Base-by-base conservation (phyloP, 2,888 invertebrate species). In the Beris chalybata region DNA sequence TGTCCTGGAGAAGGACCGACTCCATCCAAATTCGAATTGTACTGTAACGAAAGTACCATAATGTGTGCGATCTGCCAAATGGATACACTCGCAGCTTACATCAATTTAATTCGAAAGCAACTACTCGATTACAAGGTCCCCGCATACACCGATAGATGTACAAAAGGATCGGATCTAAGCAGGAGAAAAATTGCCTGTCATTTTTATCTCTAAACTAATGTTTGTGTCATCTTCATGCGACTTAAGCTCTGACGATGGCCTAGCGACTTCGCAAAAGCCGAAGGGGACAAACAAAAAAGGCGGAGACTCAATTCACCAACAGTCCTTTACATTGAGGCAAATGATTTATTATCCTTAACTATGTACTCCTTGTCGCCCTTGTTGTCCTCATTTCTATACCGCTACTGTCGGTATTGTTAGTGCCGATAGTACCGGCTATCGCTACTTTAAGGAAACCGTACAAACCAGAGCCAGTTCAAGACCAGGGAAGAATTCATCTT, bases 311-410 rank as follows among this genome's bases (percentile, higher is more conserved):
- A 69, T 69, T 69, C 69, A 69, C 65, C 55, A 69, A 65, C 69
- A 67, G 61, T 61, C 67, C 56, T 65, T 64, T 57, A 63, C 65
- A 69, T 65, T 50, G 67, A 69, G 55, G 53, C 69, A 64, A 69
- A 69, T 69, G 69, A 69, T 69, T 69, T 69, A 69, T 69, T 69
- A 69, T 66, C 67, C 69, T 69, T 69, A 69, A 69, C 67, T 69
- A 67, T 67, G 67, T 66, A 56, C 69, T 65, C 57, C 65, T 69
- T 69, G 64, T 69, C 69, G 57, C 65, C 67, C 69, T 67, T 67
- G 65, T 67, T 67, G 65, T 69, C 65, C 67, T 69, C 67, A 55
- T 56, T 65, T 54, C 54, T 29, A 53, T 54, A 52, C 52, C 32
- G 50, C 31, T 50, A 61, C 30, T n/a, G 31, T 9, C 15, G 15